Base-by-base conservation (phyloP, 2,888 invertebrate species). In the Coelopa pilipes region DNA sequence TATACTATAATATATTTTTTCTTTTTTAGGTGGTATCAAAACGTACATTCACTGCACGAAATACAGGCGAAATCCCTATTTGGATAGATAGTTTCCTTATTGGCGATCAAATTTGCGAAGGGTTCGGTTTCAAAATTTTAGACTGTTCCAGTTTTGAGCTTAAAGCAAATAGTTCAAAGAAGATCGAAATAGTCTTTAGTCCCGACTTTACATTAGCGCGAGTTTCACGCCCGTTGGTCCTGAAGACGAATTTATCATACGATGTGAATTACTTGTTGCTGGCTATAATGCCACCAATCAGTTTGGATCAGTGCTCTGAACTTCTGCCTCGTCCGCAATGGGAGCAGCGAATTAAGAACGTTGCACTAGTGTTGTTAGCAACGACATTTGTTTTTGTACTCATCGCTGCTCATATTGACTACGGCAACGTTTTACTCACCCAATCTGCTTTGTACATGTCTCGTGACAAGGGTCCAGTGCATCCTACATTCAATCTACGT, bases 51-150 rank as follows among this genome's bases (percentile, higher is more conserved):
- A 91, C 92, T 12, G 94, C 95, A 24, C 91, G 93, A 80, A 99
- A 99, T 89, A 93, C 94, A n/a, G 98, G 98, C 1, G 94, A 94
- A 83, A 90, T 97, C 79, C 92, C 94, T n/a, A 92, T 98, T 81
- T 90, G 91, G 78, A 91, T 97, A 77, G 89, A 90, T 78, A 90
- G 91, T 0, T 89, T 90, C 81, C 88, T 88, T 74, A 92, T 95
- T 77, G 92, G 92, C 81, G 90, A 90, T 78, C 87, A 91, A 76
- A 86, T 88, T 0, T 95, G 96, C 84, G 92, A 93, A 86, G 94
- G 94, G 11, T 93, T 93, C 81, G 95, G 95, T 19, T 96, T 95
- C 83, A 91, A 91, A 81, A 91, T 95, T 53, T 87, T 93, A 70
- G 92, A 94, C 82, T 96, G 96, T 83, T 89, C 89, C 49, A 90